These are phyloP conservation scores for Celastrina argiolus DNA, from an alignment of 2,888 invertebrate species.

Conservation along the genomic window DNA sequence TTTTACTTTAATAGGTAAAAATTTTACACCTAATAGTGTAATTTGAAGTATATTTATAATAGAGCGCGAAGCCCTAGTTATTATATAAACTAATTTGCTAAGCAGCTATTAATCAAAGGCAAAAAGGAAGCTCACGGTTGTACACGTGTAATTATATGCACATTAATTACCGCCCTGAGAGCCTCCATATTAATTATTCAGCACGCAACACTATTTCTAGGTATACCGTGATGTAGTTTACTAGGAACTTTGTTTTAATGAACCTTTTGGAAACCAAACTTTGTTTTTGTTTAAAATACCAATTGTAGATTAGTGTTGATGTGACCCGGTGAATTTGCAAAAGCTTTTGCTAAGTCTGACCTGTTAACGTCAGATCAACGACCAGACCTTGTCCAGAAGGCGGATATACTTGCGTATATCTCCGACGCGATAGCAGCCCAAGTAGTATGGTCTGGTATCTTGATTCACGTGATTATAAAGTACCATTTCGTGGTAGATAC, in stretches of 20 bases:
- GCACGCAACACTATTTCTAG: constrained; percentile 49
- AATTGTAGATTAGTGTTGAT: neutral
- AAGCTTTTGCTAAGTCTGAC: too few relatives aligned
- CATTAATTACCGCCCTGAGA: constrained; percentile 67
- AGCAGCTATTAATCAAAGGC: constrained; percentile 69
- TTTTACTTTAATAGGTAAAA: too few relatives aligned
- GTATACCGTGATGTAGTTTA: constrained; percentile 2
- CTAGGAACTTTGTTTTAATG: constrained; percentile 3
- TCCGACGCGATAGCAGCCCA: too few relatives aligned
- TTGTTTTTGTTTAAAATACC: neutral
- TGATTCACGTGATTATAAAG: too few relatives aligned
- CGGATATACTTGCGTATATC: too few relatives aligned
- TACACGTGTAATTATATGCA: constrained; percentile 75
- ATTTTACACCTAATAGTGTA: neutral
- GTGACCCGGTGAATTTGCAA: too few relatives aligned
- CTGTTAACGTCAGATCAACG: too few relatives aligned
- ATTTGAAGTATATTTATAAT: constrained; percentile 15
- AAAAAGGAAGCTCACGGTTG: constrained; percentile 73
- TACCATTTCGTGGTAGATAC: too few relatives aligned
- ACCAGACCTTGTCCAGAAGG: too few relatives aligned
- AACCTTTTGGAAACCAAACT: neutral
- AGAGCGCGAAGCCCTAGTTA: constrained; percentile 38
- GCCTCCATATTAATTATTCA: constrained; percentile 64
- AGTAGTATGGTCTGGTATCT: too few relatives aligned
- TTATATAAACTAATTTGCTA: constrained; percentile 60